Conservation (phyloP, 2,888 invertebrate genomes). For the Trissolcus japonicus region DNA sequence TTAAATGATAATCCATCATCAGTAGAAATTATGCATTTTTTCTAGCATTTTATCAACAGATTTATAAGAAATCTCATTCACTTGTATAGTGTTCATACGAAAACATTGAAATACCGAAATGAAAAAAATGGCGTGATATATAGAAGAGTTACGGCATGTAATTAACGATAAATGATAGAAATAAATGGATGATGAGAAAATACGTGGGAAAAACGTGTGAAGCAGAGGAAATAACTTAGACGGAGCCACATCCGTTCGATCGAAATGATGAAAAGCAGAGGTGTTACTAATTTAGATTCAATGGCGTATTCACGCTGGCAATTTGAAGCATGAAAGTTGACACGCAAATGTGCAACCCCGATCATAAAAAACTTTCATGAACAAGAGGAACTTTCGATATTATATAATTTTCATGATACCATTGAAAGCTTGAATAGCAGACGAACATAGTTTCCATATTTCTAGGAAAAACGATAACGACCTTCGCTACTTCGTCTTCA, state of each 20-base stretch:
- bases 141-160: too few species aligned
- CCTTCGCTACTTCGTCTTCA: constrained; percentile 32
- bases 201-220: constrained; percentile 6
- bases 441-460: constrained; percentile 51
- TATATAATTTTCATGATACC: constrained; percentile 59
- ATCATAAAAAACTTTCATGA: constrained; percentile 47
- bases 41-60: too few species aligned
- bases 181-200: background rate
- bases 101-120: too few species aligned
- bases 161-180: too few species aligned
- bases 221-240: constrained; percentile 1
- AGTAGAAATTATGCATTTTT: too few species aligned
- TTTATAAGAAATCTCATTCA: too few species aligned
- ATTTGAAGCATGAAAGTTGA: constrained; percentile 54
- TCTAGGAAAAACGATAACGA: constrained; percentile 49
- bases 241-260: constrained; percentile 10
- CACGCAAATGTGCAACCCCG: constrained; percentile 25
- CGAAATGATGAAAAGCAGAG: constrained; percentile 29
- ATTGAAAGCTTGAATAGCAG: constrained; percentile 43
- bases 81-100: too few species aligned
- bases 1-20: too few species aligned
- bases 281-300: constrained; percentile 52
- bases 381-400: constrained; percentile 52
- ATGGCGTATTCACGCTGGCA: constrained; percentile 35
- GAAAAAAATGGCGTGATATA: too few species aligned